Conservation (phyloP, 2,113 vertebrate species). For the Rattus rattus region DNA sequence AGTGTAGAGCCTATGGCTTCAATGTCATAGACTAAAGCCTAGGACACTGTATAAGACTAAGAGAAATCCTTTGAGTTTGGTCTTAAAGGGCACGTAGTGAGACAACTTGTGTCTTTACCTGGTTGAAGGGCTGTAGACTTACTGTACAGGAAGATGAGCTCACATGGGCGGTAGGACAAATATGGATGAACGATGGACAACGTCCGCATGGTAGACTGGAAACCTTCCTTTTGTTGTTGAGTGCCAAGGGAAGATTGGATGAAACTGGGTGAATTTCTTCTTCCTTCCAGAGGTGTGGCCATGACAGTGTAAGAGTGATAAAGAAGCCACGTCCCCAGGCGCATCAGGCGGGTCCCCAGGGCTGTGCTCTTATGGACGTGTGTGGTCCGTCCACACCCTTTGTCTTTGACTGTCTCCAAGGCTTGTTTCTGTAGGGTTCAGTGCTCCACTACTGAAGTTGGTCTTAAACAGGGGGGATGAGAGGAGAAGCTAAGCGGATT, state of each 20-base stretch:
- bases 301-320: not conserved
- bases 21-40: not conserved
- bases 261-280: not conserved
- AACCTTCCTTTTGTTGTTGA: not conserved
- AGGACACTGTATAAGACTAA: not conserved
- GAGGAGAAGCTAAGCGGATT: not conserved
- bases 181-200: not conserved
- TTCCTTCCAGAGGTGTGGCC: not conserved
- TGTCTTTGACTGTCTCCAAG: not conserved
- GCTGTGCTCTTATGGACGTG: not conserved
- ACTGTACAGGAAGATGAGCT: not conserved
- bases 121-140: not conserved
- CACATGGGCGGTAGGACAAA: not conserved
- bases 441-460: not conserved
- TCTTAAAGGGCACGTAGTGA: not conserved
- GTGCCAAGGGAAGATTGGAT: not conserved
- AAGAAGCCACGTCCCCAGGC: not conserved
- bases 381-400: not conserved
- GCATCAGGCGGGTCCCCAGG: not conserved
- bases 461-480: not conserved
- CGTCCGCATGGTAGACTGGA: not conserved
- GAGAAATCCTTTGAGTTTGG: not conserved
- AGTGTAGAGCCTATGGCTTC: constrained; percentile 24
- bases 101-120: not conserved
- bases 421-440: not conserved